These are phyloP conservation scores for Sebastes wilsoni DNA, from an alignment of 2,797 vertebrate species.

Conservation along the genomic window DNA sequence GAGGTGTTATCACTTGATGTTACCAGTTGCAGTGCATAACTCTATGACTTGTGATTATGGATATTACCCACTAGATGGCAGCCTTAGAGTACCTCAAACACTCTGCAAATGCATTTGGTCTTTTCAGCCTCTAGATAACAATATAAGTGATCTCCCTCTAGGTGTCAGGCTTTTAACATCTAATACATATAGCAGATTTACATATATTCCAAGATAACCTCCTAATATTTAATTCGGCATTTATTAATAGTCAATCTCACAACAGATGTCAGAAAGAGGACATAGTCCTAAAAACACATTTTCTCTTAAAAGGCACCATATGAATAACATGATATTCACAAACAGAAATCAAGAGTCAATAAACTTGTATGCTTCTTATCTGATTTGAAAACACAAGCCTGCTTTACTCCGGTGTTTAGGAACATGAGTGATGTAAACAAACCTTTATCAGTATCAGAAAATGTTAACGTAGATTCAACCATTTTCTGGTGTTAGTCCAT, in stretches of 20 bases:
- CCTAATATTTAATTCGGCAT: background rate
- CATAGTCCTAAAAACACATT: fast-evolving
- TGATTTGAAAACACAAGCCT: background rate
- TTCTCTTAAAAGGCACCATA: background rate
- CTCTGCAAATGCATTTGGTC: background rate
- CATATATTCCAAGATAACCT: background rate
- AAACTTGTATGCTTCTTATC: background rate
- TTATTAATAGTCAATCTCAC: background rate
- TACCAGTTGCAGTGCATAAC: background rate
- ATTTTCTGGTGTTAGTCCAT: background rate
- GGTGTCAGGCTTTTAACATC: slow-evolving; percentile 2
- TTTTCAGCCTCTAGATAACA: background rate
- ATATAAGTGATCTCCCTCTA: background rate
- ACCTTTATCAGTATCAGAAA: background rate
- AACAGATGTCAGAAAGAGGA: background rate
- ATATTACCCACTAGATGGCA: slow-evolving; percentile 60
- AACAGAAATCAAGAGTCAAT: background rate
- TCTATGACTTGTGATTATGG: slow-evolving; percentile 3
- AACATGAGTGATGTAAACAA: background rate
- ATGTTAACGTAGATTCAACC: background rate
- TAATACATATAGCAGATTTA: background rate
- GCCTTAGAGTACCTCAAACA: slow-evolving; percentile 16
- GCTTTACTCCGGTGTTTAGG: background rate
- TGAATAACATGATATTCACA: background rate
- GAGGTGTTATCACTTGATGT: background rate